A percentile compares a stretch with the other conserved stretches of the same genome.
phyloP scores from a whole-genome alignment of 37 sponge, comb jelly and placozoan genomes.

The Agelas oroides region DNA sequence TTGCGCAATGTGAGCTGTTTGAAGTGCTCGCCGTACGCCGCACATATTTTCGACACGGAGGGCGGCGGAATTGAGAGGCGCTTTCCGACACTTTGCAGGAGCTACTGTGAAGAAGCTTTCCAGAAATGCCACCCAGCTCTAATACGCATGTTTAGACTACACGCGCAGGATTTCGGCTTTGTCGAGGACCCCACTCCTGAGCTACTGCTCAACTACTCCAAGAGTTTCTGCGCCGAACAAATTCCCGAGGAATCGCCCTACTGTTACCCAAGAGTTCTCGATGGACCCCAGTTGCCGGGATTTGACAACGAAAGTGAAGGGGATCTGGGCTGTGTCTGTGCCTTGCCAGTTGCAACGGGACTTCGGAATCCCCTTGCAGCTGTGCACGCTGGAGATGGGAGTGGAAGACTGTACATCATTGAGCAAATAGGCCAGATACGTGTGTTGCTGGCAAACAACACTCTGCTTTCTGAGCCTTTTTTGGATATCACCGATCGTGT shows the following conservation, averaged over 20 bases:
- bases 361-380: slow-evolving; percentile 70
- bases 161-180: not conserved
- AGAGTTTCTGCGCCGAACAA: slow-evolving; percentile 48
- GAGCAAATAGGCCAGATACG: slow-evolving; percentile 78
- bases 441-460: slow-evolving; percentile 36
- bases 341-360: slow-evolving; percentile 44
- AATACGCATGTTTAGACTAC: slow-evolving; percentile 36
- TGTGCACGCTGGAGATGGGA: slow-evolving; percentile 60
- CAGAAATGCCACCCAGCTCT: slow-evolving; percentile 40
- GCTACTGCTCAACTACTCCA: slow-evolving; percentile 4
- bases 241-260: slow-evolving; percentile 43
- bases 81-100: slow-evolving; percentile 70
- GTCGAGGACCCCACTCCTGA: not conserved
- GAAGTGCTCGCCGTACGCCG: slow-evolving; percentile 73
- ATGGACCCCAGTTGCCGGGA: slow-evolving; percentile 41
- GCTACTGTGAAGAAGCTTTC: slow-evolving; percentile 59
- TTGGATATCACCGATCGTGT: slow-evolving; percentile 57
- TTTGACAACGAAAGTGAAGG: not conserved
- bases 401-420: slow-evolving; percentile 70
- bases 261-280: slow-evolving; percentile 75
- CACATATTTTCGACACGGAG: slow-evolving; percentile 78
- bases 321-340: slow-evolving; percentile 68
- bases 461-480: slow-evolving; percentile 58
- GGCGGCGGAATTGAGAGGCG: not conserved
- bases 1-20: slow-evolving; percentile 57